Conservation (phyloP, 1,140 invertebrate genomes). For the Hypsibius dujardini region DNA sequence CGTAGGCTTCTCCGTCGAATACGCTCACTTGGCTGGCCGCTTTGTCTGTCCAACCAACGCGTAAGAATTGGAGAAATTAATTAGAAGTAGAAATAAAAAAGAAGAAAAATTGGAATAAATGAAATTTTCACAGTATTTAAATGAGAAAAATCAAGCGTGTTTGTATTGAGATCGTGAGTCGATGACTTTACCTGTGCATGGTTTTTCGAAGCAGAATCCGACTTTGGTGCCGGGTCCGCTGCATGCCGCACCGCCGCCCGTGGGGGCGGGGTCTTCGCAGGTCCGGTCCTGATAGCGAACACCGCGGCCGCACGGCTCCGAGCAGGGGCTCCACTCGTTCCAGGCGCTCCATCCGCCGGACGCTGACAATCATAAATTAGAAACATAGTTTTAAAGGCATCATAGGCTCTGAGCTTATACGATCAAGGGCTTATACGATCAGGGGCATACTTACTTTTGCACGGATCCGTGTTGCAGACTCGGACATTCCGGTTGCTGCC, state of each 20-base stretch:
- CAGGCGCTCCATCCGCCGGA: constrained; percentile 15
- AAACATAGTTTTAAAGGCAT: background rate
- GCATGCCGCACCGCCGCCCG: background rate
- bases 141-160: too few relatives aligned
- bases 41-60: too few relatives aligned
- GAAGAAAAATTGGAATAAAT: too few relatives aligned
- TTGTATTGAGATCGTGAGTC: too few relatives aligned
- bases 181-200: background rate
- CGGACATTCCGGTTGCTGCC: background rate
- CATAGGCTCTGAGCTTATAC: background rate
- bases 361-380: background rate
- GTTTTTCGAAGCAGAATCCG: constrained; percentile 3
- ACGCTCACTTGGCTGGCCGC: background rate
- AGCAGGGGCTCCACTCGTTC: constrained; percentile 10
- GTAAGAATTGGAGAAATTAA: too few relatives aligned
- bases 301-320: background rate
- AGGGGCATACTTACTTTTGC: background rate
- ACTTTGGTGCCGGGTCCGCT: background rate
- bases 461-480: constrained; percentile 2
- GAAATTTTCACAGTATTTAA: too few relatives aligned
- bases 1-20: background rate
- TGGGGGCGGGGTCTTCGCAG: background rate
- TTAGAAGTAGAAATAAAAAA: too few relatives aligned
- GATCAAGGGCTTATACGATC: background rate
- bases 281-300: constrained; percentile 12